phyloP scores from a whole-genome alignment of 2,113 vertebrate genomes.

The Tylochromis polylepis region DNA sequence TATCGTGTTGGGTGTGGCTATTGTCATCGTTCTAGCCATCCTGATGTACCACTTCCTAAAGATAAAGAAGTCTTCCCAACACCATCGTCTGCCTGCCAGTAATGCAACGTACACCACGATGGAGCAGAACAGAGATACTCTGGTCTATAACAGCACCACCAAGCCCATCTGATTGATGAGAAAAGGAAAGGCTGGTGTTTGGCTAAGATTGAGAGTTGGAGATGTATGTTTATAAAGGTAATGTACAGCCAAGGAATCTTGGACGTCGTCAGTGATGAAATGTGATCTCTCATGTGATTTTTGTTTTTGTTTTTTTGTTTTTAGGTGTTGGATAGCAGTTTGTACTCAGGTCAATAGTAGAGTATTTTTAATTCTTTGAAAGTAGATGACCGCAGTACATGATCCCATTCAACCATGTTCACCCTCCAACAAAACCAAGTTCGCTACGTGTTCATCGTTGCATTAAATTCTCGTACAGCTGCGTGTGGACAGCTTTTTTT shows the following conservation, averaged over 20 bases:
- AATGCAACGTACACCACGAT: conserved; percentile 70
- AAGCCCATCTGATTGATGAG: conserved; percentile 79
- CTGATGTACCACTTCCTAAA: conserved; percentile 82
- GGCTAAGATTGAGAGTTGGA: not conserved
- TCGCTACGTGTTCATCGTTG: not conserved
- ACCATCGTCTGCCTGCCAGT: conserved; percentile 71
- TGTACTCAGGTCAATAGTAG: conserved; percentile 34
- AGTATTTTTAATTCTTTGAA: not conserved
- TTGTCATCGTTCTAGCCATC: conserved; percentile 75
- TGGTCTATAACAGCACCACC: conserved; percentile 88
- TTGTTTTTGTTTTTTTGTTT: not conserved
- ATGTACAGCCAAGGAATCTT: not conserved
- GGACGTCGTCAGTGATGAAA: not conserved
- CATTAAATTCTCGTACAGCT: not conserved
- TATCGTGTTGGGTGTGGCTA: conserved; percentile 73
- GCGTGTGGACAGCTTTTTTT: not conserved
- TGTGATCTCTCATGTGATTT: conserved; percentile 1
- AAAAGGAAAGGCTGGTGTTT: not conserved
- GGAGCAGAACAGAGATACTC: conserved; percentile 78
- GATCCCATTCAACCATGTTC: not conserved
- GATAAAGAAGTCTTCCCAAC: conserved; percentile 64
- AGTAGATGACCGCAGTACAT: not conserved
- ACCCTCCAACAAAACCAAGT: not conserved
- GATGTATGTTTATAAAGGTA: not conserved
- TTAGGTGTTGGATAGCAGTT: not conserved